Percentiles rank a stretch among this genome's conserved stretches.
Conservation (phyloP, 1,140 invertebrate species). For the Pantala flavescens region DNA sequence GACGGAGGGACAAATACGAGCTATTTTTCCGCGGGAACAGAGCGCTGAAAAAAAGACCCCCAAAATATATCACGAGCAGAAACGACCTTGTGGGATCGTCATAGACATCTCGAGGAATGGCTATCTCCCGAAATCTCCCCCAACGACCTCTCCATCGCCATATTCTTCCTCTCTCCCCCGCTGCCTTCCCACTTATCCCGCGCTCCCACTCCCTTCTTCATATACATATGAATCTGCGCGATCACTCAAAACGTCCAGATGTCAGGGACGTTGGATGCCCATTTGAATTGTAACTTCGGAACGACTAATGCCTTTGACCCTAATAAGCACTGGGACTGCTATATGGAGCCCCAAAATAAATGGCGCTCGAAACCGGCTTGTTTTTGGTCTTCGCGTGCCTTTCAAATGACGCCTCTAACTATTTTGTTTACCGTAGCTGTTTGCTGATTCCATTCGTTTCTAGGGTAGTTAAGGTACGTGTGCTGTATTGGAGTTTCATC, state of each 20-base stretch:
- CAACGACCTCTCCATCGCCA: not conserved
- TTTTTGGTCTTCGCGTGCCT: not conserved
- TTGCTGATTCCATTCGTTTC: too few relatives aligned
- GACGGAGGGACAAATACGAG: too few relatives aligned
- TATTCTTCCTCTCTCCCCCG: not conserved
- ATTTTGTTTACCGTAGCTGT: too few relatives aligned
- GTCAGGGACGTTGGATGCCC: not conserved
- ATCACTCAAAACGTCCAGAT: not conserved
- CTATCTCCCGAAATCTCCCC: too few relatives aligned
- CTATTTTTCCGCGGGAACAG: too few relatives aligned
- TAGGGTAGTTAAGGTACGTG: too few relatives aligned
- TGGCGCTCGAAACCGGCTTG: not conserved
- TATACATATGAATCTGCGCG: not conserved
- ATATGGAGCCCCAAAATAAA: not conserved
- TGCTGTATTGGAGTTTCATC: too few relatives aligned
- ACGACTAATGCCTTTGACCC: constrained; percentile 8
- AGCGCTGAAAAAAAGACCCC: too few relatives aligned
- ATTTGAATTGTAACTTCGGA: constrained; percentile 10
- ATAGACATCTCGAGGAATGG: too few relatives aligned
- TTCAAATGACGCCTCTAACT: not conserved
- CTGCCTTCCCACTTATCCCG: not conserved
- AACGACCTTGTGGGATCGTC: too few relatives aligned
- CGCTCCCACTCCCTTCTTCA: not conserved
- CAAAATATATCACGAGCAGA: too few relatives aligned
- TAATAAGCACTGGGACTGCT: not conserved